Base-by-base conservation (phyloP, 2,888 invertebrate species). In the Schrankia costaestrigalis region DNA sequence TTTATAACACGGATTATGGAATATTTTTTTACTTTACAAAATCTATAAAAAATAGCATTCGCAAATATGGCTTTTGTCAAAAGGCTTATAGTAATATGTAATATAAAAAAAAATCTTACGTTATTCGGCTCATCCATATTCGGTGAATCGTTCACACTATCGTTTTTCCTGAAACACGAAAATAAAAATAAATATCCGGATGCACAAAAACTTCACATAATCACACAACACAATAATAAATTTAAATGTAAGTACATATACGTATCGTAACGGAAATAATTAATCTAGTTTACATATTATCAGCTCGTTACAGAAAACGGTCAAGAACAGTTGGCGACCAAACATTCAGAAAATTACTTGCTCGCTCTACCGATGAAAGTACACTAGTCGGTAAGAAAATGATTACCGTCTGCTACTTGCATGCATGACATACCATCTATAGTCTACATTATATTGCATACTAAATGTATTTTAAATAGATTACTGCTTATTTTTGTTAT, bases 311-410 rank as follows among this genome's bases (percentile, higher is more conserved):
- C 71, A 76, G 78, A 77, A 71, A 78, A 72, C 72, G 46, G 60
- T 48, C 52, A 46, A 46, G 51, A 57, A 46, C 55, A 58, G 51
- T 63, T 63, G 58, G 58, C 65, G 61, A 67, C 63, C 63, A 71
- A 69, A 75, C 71, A 67, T 68, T 70, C 67, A 72, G 64, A 74
- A 69, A 76, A 73, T 72, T 65, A 70, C 71, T 58, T 76, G 77
- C 59, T 67, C 78, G 59, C 67, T 76, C 66, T 77, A 74, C 69
- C 78, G 72, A 64, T 55, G 70, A 75, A 69, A 73, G 66, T 62
- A 66, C 68, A 54, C 57, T 41, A 46, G 49, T 72, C 63, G 60
- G 67, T 69, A 74, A 67, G 56, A 65, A 64, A 70, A 73, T 67
- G 35, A 63, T 66, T 61, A 53, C 54, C 45, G 58, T 54, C 55